Evolutionary conservation across 2,797 vertebrate genomes (phyloP).

Genomic region (Apogon talboti): DNA sequence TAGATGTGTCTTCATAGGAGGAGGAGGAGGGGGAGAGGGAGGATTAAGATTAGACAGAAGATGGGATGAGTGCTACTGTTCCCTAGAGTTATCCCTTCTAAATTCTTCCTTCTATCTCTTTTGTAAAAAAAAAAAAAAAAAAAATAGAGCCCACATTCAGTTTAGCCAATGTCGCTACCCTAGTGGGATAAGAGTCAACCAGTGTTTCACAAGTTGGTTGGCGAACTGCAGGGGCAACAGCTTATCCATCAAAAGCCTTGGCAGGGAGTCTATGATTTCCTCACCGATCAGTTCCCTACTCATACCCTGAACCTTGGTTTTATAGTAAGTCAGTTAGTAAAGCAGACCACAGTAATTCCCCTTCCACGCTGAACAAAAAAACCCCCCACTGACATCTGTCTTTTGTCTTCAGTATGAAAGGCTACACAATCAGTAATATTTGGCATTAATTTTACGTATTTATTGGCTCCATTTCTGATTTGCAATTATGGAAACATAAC

Average conservation of each 20-base stretch:
- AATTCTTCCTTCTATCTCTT: constrained; percentile 51
- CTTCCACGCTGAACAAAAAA: neutral
- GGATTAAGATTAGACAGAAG: constrained; percentile 77
- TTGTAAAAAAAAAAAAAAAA: constrained; percentile 13
- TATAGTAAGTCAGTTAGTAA: constrained; percentile 13
- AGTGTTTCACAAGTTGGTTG: constrained; percentile 40
- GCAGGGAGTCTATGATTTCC: constrained; percentile 35
- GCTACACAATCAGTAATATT: no score
- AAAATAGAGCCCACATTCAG: constrained; percentile 20
- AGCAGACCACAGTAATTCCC: constrained; percentile 1
- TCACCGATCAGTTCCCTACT: constrained; percentile 15
- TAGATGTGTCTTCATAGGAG: constrained; percentile 56
- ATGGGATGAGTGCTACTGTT: constrained; percentile 69
- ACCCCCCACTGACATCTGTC: neutral
- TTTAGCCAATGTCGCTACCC: constrained; percentile 26
- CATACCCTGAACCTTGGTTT: constrained; percentile 16
- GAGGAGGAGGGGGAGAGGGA: constrained; percentile 44
- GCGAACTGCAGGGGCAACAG: constrained; percentile 37
- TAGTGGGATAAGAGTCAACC: constrained; percentile 27
- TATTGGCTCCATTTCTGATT: no score
- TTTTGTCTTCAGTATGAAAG: no score
- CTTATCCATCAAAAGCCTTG: constrained; percentile 36
- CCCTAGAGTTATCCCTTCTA: constrained; percentile 59
- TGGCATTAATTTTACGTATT: no score
- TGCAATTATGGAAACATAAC: no score